Evolutionary conservation across 2,888 invertebrate genomes (phyloP), one percentile per base, ranked within the genome.

Genomic region (Melieria omissa): DNA sequence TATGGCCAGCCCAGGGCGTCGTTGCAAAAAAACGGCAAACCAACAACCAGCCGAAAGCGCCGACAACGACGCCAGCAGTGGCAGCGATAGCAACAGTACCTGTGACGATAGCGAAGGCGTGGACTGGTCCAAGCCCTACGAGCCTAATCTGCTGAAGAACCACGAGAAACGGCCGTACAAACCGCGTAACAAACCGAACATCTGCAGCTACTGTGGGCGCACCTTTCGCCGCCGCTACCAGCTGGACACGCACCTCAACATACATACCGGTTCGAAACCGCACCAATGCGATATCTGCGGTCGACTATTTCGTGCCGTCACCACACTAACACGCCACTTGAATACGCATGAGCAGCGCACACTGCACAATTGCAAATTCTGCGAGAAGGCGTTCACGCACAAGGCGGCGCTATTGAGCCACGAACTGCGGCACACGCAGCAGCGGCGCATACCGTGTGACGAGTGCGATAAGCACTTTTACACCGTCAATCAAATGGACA

Each of bases 231-330:
- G 81, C 4, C 79, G 81, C 3, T 75, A 79, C 70, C 73, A 80
- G 47, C 64, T 81, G 3, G 80, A 81, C 47, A 80, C 79, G 4
- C 81, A 80, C 65, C 60, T 81, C 0, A 80, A 81, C 64, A 79
- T 81, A 42, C 81, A 81, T 55, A 81, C 80, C 1, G 81, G 77
- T 0, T 61, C 70, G 7, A 80, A 80, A 66, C 81, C 80, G 4
- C 77, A 80, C 69, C 81, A 81, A 60, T 81, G 81, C 67, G 81
- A 81, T 8, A 74, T 77, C 62, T 81, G 81, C 52, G 81, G 81
- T 16, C 76, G 77, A 7, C 78, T 76, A 69, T 80, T 81, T 71
- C 76, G 80, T 9, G 81, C 81, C 12, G 71, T 78, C 3, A 80
- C 78, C 46, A 81, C 81, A 8, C 49, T 81, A 4, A 78, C 76